A percentile compares a stretch with the other conserved stretches of the same genome.
Conservation (phyloP, 2,797 vertebrate species). For the Tachyglossus aculeatus region DNA sequence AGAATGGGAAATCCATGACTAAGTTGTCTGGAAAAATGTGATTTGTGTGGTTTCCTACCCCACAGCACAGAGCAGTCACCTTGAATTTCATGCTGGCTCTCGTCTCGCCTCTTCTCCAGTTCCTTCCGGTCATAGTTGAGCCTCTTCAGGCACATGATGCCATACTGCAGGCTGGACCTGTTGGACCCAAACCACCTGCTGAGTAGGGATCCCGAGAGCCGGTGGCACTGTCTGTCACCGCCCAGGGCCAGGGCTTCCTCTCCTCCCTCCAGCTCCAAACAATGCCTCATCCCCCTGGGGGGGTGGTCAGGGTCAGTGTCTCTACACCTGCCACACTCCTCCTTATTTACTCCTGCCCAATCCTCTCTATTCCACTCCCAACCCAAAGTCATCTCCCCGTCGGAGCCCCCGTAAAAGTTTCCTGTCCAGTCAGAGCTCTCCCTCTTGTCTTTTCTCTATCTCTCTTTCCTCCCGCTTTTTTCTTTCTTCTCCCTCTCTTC, state of each 20-base stretch:
- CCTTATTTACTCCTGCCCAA: neutral
- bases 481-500: neutral
- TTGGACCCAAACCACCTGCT: conserved; percentile 35
- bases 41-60: too few species aligned
- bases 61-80: too few species aligned
- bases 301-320: neutral
- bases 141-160: conserved; percentile 97
- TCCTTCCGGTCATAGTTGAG: conserved; percentile 98
- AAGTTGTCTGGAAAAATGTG: too few species aligned
- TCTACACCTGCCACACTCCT: neutral
- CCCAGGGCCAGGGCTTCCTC: too few species aligned
- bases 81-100: conserved; percentile 93
- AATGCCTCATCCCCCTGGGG: too few species aligned
- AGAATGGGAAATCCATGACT: too few species aligned
- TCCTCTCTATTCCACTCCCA: neutral
- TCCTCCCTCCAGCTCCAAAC: too few species aligned
- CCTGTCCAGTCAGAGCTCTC: neutral
- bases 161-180: conserved; percentile 93
- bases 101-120: conserved; percentile 88
- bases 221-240: too few species aligned
- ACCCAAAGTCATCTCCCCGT: neutral
- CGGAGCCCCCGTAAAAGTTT: neutral
- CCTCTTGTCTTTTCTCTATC: neutral
- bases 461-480: neutral
- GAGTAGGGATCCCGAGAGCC: too few species aligned